Base-by-base conservation (phyloP, 2,888 invertebrate genomes). In the Cryptus viduatorius region DNA sequence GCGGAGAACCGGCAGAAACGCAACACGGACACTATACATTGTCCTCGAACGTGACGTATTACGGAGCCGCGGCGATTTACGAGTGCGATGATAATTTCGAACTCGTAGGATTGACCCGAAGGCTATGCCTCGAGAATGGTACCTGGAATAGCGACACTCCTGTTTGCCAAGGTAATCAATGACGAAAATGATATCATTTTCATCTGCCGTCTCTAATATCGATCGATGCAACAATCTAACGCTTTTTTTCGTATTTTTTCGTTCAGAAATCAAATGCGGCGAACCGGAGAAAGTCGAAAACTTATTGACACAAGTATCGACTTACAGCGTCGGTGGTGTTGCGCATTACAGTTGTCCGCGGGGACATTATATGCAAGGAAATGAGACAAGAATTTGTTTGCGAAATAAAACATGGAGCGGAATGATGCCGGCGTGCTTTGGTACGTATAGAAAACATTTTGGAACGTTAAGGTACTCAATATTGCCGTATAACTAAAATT, bases 111-210 rank as follows among this genome's bases (percentile, higher is more conserved):
- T 97, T 97, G 3, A 97, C 97, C 2, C 95, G 98, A 75, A 94
- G 98, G 82, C 94, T 98, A 73, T 98, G 98, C 91, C 95, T 97
- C 76, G 98, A 98, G 91, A 97, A 98, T 91, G 98, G 97, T 71
- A 98, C 98, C 0, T 98, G 98, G 98, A 97, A 98, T 90, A 97
- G 97, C 19, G 97, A 97, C 82, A 94, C 96, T 0, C 98, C 98
- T 0, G 92, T 94, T n/a, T 98, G 98, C 92, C 95, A 95, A 94
- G 97, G 97, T 97, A 94, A 90, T 37, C 37, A 0, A 37, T 8
- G 37, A 37, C 4, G 8, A 37, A 37, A 37, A 37, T 0, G 8
- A 37, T 8, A 37, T 7, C 37, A 37, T 37, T 8, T 8, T 37
- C 37, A 37, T 37, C 37, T 37, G 8, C 42, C 14, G 46, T 3